A percentile compares a stretch with the other conserved stretches of the same genome.
Conservation (phyloP, 2,888 invertebrate genomes). For the Sarcophaga variegata region DNA sequence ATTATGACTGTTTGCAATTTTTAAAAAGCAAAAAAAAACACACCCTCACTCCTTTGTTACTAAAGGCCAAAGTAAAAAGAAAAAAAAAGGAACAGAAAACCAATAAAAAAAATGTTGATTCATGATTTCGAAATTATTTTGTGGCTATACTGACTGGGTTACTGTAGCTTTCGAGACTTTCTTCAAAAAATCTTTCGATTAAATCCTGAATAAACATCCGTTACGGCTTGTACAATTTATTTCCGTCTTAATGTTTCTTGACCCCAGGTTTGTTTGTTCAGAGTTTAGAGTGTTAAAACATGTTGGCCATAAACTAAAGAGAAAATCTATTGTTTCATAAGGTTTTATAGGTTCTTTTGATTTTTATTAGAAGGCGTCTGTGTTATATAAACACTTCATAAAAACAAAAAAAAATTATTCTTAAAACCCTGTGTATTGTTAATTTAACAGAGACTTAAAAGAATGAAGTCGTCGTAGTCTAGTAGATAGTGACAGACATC, state of each 20-base stretch:
- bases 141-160: not conserved
- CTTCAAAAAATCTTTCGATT: conserved; percentile 27
- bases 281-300: conserved; percentile 34
- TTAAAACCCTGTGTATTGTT: too few species aligned
- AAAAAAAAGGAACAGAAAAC: not conserved
- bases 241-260: conserved; percentile 31
- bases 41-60: not conserved
- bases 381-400: conserved; percentile 15
- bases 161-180: not conserved
- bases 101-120: conserved; percentile 28
- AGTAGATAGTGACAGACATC: too few species aligned
- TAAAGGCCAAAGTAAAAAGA: not conserved
- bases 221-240: conserved; percentile 41
- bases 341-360: too few species aligned
- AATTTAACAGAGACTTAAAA: too few species aligned
- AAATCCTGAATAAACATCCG: conserved; percentile 38
- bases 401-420: not conserved
- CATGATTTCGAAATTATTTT: not conserved
- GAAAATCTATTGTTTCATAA: not conserved
- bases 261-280: conserved; percentile 13
- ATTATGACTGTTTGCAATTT: conserved; percentile 11
- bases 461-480: too few species aligned
- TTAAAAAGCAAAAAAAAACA: conserved; percentile 17
- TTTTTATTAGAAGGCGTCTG: too few species aligned
- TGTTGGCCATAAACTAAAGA: conserved; percentile 48